Evolutionary conservation across 2,888 invertebrate genomes (phyloP).

Genomic region (Neocrepidodera transversa): DNA sequence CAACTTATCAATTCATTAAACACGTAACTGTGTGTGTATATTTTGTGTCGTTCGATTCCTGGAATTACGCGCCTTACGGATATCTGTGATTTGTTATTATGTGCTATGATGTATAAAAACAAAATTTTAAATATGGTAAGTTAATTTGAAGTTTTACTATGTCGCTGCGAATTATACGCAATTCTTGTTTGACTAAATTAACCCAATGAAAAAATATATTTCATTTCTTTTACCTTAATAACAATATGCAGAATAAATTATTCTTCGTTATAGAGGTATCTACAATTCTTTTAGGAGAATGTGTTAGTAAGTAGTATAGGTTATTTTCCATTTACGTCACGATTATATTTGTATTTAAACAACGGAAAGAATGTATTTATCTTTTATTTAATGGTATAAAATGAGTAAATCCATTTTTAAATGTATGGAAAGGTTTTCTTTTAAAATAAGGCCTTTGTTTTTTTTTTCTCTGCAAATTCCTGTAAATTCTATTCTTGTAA

Average conservation of each 20-base stretch:
- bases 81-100: not conserved
- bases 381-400: not conserved
- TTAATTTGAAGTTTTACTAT: not conserved
- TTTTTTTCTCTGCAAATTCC: not conserved
- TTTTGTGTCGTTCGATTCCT: constrained; percentile 13
- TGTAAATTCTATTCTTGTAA: not conserved
- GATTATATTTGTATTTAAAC: not conserved
- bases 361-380: not conserved
- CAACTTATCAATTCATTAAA: constrained; percentile 12
- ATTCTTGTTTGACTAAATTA: constrained; percentile 1
- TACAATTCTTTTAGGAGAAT: too few relatives aligned
- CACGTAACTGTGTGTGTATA: constrained; percentile 15
- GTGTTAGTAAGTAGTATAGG: too few relatives aligned
- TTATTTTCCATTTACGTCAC: constrained; percentile 12
- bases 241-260: too few relatives aligned
- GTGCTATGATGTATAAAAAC: constrained; percentile 13
- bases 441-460: not conserved
- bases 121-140: constrained; percentile 21
- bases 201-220: too few relatives aligned
- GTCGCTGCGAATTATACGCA: constrained; percentile 2
- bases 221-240: too few relatives aligned
- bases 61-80: not conserved
- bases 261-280: too few relatives aligned
- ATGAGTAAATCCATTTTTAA: not conserved
- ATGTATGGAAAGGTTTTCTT: too few relatives aligned